phyloP scores from a whole-genome alignment of 2,797 vertebrate species.

The Aythya fuligula region DNA sequence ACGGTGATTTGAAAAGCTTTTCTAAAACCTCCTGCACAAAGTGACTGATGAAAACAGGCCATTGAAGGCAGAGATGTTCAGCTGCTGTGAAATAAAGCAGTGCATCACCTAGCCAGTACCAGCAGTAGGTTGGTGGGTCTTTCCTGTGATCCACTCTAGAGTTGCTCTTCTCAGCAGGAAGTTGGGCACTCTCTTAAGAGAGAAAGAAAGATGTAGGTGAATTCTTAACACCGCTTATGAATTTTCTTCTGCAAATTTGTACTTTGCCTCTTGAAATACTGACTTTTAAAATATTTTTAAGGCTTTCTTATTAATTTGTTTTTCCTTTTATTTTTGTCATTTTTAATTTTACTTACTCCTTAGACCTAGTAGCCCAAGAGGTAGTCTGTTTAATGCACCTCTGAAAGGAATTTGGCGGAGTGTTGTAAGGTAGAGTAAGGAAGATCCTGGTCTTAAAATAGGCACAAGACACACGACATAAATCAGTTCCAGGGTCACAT shows the following conservation, averaged over 20 bases:
- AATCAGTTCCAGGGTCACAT: not conserved
- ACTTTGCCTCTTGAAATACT: not conserved
- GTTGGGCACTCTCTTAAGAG: not conserved
- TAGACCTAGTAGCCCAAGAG: not conserved
- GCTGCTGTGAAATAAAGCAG: not conserved
- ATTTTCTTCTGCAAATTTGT: not conserved
- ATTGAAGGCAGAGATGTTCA: not conserved
- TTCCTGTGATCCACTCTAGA: not conserved
- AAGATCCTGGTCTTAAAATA: constrained; percentile 4
- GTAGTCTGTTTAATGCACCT: not conserved
- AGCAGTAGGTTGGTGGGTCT: not conserved
- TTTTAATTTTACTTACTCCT: not conserved
- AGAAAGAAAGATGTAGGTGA: not conserved
- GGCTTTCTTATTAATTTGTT: not conserved
- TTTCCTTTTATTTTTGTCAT: not conserved
- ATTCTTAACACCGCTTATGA: not conserved
- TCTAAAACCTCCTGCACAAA: not conserved
- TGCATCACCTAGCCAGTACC: not conserved
- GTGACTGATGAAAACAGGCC: not conserved
- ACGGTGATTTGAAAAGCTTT: not conserved
- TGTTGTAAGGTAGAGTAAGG: not conserved
- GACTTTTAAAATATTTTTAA: not conserved
- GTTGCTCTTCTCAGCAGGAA: not conserved
- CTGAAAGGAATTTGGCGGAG: not conserved
- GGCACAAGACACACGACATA: not conserved